A percentile compares a stretch with the other conserved stretches of the same genome.
Evolutionary conservation across 64 coral and sea anemone genomes (phyloP).

Genomic region (Montipora capricornis): DNA sequence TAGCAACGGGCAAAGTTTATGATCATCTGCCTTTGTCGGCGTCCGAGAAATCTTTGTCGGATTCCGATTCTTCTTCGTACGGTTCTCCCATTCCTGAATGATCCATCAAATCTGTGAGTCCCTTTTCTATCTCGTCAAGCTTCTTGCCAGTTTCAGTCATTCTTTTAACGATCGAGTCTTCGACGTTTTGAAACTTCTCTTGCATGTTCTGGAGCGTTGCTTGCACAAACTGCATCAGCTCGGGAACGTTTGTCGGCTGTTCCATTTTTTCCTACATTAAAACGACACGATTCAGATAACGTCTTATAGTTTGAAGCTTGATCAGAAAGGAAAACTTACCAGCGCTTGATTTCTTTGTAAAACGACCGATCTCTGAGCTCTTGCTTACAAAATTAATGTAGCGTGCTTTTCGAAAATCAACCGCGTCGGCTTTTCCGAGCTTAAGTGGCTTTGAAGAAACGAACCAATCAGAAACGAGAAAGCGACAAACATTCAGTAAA

Average conservation of each 20-base stretch:
- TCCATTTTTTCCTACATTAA: slow-evolving; percentile 63
- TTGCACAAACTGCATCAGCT: slow-evolving; percentile 94
- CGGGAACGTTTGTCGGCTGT: slow-evolving; percentile 81
- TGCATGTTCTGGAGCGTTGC: slow-evolving; percentile 87
- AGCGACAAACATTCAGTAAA: not conserved
- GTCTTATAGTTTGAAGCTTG: not conserved
- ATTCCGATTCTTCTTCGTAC: slow-evolving; percentile 85
- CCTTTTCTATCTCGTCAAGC: slow-evolving; percentile 94
- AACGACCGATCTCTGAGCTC: not conserved
- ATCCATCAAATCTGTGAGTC: slow-evolving; percentile 94
- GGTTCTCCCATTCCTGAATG: slow-evolving; percentile 95
- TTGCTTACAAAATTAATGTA: not conserved
- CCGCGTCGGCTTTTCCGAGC: not conserved
- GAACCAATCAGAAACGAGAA: slow-evolving; percentile 33
- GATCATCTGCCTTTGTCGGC: slow-evolving; percentile 58
- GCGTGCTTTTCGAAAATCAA: not conserved
- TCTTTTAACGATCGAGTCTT: slow-evolving; percentile 87
- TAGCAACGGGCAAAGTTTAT: slow-evolving; percentile 8
- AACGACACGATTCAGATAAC: not conserved
- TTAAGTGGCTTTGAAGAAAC: not conserved
- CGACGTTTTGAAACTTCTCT: slow-evolving; percentile 91
- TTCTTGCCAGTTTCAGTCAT: slow-evolving; percentile 87
- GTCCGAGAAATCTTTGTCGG: slow-evolving; percentile 82
- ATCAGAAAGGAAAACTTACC: not conserved
- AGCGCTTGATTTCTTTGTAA: not conserved